Evolutionary conservation across 2,797 vertebrate genomes (phyloP).

Genomic region (Lophius americanus): DNA sequence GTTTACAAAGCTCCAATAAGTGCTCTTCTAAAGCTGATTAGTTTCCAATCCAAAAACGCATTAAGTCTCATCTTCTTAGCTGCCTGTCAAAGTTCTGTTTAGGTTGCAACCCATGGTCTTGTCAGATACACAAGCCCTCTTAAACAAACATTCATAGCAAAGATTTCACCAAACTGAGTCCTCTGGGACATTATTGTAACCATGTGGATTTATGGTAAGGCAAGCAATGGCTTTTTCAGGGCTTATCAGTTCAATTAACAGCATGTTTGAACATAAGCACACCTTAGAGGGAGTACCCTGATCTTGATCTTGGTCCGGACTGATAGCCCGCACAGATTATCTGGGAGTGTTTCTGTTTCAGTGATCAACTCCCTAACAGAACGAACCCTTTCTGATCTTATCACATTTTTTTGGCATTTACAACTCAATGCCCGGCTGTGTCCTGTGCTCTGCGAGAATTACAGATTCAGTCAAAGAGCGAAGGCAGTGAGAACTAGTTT

Average conservation of each 20-base stretch:
- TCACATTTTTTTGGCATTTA: neutral
- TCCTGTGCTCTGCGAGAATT: too few species aligned
- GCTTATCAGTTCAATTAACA: slow-evolving; percentile 14
- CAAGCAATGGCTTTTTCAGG: neutral
- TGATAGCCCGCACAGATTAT: slow-evolving; percentile 17
- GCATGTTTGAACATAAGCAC: neutral
- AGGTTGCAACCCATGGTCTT: slow-evolving; percentile 1
- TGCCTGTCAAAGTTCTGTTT: slow-evolving; percentile 11
- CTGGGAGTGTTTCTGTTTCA: slow-evolving; percentile 4
- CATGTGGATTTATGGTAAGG: neutral
- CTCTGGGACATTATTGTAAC: neutral
- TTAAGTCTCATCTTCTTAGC: slow-evolving; percentile 39
- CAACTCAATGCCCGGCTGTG: too few species aligned
- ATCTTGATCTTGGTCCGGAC: slow-evolving; percentile 15
- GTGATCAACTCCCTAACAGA: neutral
- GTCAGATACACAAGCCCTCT: neutral
- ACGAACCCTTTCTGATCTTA: slow-evolving; percentile 21
- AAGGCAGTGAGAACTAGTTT: too few species aligned
- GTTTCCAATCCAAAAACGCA: slow-evolving; percentile 57
- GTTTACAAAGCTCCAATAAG: slow-evolving; percentile 62
- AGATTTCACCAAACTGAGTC: neutral
- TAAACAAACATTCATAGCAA: neutral
- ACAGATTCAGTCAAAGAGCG: too few species aligned
- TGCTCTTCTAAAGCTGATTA: slow-evolving; percentile 61
- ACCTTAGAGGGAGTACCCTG: neutral